phyloP scores from a whole-genome alignment of 2,113 vertebrate species.

The Meriones unguiculatus region DNA sequence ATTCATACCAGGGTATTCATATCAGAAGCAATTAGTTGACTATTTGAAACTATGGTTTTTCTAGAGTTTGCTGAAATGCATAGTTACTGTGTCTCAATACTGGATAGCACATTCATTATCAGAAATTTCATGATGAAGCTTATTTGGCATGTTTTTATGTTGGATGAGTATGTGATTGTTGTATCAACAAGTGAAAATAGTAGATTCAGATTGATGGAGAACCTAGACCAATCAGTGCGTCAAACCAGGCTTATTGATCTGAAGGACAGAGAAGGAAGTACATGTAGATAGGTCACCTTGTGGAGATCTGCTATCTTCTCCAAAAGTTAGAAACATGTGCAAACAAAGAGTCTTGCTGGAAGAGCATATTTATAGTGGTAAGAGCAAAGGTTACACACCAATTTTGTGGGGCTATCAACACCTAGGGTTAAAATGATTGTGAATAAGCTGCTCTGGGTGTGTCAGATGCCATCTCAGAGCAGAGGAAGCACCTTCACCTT shows the following conservation, averaged over 20 bases:
- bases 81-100: neutral
- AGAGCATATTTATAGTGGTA: neutral
- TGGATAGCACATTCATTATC: neutral
- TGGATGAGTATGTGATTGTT: neutral
- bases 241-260: neutral
- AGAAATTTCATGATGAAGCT: neutral
- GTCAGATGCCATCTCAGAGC: neutral
- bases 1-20: neutral
- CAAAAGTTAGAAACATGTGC: neutral
- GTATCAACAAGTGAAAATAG: slow-evolving; percentile 13
- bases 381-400: neutral
- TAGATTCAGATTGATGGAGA: neutral
- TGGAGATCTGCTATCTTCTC: neutral
- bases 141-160: neutral
- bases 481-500: neutral
- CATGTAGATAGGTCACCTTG: neutral
- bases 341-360: neutral
- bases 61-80: neutral
- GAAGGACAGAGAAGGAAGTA: neutral
- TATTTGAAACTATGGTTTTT: neutral
- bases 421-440: neutral
- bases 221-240: neutral
- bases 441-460: neutral
- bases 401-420: neutral
- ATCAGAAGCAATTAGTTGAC: neutral